Percentiles rank a stretch among this genome's conserved stretches.
These are phyloP conservation scores for Odontomachus brunneus DNA, from an alignment of 1,140 invertebrate genomes.

Conservation along the genomic window DNA sequence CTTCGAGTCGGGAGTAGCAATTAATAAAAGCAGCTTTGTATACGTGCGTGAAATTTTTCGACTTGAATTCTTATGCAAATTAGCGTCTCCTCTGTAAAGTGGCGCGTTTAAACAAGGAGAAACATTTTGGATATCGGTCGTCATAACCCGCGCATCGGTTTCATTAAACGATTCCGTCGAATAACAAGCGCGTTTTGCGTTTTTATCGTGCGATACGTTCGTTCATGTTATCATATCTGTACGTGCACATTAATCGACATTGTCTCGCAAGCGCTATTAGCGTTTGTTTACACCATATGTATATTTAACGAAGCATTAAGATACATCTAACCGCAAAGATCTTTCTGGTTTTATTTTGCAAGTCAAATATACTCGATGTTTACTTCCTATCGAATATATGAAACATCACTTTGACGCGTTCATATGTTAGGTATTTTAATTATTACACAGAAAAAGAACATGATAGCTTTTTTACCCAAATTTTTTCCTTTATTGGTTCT, in stretches of 20 bases:
- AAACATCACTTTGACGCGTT: neutral
- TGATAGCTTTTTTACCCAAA: no score
- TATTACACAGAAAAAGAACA: neutral
- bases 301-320: neutral
- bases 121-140: neutral
- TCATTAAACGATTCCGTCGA: neutral
- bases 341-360: slow-evolving; percentile 7
- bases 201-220: neutral
- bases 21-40: no score
- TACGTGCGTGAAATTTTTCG: neutral
- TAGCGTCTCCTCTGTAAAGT: neutral
- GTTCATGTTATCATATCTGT: neutral
- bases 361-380: neutral
- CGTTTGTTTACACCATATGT: neutral
- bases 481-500: no score
- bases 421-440: neutral
- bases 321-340: neutral
- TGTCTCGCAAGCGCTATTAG: neutral
- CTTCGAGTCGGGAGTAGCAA: no score
- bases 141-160: neutral
- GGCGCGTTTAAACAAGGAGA: neutral
- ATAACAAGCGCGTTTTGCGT: neutral
- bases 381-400: neutral
- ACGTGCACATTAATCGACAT: neutral
- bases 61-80: slow-evolving; percentile 40